These are phyloP conservation scores for Neodiprion fabricii DNA, from an alignment of 1,140 invertebrate genomes.

Conservation along the genomic window DNA sequence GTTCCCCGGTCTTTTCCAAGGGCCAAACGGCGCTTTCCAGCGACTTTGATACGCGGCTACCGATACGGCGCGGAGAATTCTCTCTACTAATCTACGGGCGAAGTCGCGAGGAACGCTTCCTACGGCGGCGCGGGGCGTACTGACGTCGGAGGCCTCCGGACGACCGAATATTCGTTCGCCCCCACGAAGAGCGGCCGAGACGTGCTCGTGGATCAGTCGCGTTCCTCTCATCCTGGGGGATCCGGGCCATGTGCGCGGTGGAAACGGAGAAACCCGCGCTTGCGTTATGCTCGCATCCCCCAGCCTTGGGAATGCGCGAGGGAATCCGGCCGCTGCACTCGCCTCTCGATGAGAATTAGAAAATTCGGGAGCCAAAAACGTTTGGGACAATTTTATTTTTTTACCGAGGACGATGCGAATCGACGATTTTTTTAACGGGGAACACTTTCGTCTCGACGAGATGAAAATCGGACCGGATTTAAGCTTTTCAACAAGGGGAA, in stretches of 20 bases:
- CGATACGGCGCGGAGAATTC: too few species aligned
- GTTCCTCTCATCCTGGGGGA: background rate
- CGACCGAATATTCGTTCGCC: background rate
- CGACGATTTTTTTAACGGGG: too few species aligned
- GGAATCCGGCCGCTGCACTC: background rate
- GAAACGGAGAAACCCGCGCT: background rate
- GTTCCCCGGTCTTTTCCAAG: too few species aligned
- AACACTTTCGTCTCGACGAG: too few species aligned
- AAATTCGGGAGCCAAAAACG: background rate
- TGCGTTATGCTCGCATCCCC: background rate
- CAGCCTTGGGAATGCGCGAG: background rate
- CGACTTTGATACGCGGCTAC: too few species aligned
- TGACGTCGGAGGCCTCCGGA: background rate
- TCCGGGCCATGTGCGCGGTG: background rate
- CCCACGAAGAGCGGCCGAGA: slow-evolving; percentile 4
- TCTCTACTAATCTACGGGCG: background rate
- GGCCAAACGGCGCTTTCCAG: too few species aligned
- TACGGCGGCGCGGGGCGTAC: slow-evolving; percentile 2
- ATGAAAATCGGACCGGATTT: too few species aligned
- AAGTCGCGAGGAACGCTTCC: background rate
- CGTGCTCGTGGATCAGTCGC: slow-evolving; percentile 1
- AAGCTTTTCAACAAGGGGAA: too few species aligned
- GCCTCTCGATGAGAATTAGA: background rate
- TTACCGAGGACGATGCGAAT: too few species aligned
- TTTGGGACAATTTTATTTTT: too few species aligned